Percentiles rank a stretch among this genome's conserved stretches.
Evolutionary conservation across 2,113 vertebrate genomes (phyloP).

Genomic region (Python bivittatus): DNA sequence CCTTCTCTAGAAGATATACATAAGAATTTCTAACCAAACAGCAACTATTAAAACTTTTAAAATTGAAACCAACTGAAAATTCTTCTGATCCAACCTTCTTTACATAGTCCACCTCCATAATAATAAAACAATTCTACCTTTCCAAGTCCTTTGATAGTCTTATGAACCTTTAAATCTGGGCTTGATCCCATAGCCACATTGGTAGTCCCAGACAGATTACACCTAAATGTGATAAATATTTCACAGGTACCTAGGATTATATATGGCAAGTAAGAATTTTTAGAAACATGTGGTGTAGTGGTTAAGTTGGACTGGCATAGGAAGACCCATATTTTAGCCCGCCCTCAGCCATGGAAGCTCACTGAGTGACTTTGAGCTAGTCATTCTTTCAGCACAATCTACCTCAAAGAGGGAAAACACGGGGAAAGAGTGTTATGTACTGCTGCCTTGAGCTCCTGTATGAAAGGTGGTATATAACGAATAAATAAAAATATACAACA

Average conservation of each 20-base stretch:
- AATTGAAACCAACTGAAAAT: constrained; percentile 4
- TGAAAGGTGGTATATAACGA: too few species aligned
- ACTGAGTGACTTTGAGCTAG: too few species aligned
- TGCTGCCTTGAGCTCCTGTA: too few species aligned
- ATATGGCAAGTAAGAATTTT: not conserved
- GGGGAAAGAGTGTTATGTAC: too few species aligned
- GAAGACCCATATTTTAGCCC: too few species aligned
- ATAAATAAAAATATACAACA: too few species aligned
- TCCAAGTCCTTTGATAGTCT: not conserved
- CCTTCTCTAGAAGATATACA: not conserved
- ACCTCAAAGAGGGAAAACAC: too few species aligned
- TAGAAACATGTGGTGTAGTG: too few species aligned
- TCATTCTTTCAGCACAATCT: too few species aligned
- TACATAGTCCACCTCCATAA: not conserved
- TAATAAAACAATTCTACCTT: not conserved
- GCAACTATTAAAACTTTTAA: not conserved
- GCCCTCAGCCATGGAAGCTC: too few species aligned
- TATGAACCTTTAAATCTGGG: not conserved
- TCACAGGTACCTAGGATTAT: not conserved
- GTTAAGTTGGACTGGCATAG: too few species aligned
- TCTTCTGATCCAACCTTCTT: not conserved
- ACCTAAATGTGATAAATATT: not conserved
- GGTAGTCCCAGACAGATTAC: too few species aligned
- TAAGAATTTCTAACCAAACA: not conserved
- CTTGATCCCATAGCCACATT: not conserved